phyloP scores from a whole-genome alignment of 2,113 vertebrate species.

The Heteronetta atricapilla region DNA sequence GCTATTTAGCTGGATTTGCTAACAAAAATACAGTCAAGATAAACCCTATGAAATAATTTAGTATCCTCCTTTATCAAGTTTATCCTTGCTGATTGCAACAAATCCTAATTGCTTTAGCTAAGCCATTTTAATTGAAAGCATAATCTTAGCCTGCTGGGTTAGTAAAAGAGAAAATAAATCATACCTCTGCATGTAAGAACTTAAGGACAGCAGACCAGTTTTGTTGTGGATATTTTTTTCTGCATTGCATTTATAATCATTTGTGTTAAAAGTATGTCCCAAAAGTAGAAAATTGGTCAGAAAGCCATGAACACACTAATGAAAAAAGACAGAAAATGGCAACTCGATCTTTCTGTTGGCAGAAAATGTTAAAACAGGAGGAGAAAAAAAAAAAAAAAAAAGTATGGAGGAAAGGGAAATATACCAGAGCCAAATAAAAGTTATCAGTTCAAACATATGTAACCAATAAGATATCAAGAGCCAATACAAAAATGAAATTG shows the following conservation, averaged over 20 bases:
- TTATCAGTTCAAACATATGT: not conserved
- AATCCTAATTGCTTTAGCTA: conserved; percentile 33
- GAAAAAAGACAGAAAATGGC: not conserved
- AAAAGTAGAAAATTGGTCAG: not conserved
- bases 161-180: not conserved
- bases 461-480: not conserved
- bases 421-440: not conserved
- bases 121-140: conserved; percentile 41
- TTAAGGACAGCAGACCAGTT: not conserved
- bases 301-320: not conserved
- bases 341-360: not conserved
- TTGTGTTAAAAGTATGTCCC: not conserved
- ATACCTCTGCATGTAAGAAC: not conserved
- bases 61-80: conserved; percentile 23
- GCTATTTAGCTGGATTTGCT: conserved; percentile 4
- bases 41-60: not conserved
- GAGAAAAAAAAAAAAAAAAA: not conserved
- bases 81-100: conserved; percentile 18
- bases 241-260: not conserved
- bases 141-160: not conserved
- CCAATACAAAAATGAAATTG: not conserved
- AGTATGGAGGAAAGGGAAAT: not conserved
- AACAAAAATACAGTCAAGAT: not conserved
- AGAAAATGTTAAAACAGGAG: not conserved
- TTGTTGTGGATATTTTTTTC: not conserved